These are phyloP conservation scores for Dipodomys ordii DNA, from an alignment of 2,113 vertebrate species.

Conservation along the genomic window DNA sequence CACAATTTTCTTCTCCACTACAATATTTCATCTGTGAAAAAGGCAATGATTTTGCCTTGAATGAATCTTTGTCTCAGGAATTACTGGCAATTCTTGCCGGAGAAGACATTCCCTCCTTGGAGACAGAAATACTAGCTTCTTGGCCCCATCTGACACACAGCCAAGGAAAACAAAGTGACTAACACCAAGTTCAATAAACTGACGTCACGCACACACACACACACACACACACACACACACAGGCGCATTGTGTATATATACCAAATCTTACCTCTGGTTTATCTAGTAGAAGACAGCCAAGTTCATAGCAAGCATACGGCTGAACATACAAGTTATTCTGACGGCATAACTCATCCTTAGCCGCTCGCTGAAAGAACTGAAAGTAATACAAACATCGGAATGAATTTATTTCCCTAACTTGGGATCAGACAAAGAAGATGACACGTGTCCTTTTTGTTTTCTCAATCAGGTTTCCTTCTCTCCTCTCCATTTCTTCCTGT, in stretches of 20 bases:
- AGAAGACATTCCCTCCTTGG: not conserved
- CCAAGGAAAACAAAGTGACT: not conserved
- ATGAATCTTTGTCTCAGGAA: not conserved
- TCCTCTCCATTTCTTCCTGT: not conserved
- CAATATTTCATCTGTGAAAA: not conserved
- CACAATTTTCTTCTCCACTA: not conserved
- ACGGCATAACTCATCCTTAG: slow-evolving; percentile 92
- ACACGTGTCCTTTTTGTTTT: not conserved
- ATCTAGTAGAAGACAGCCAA: slow-evolving; percentile 95
- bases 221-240: too few relatives aligned
- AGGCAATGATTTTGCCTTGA: not conserved
- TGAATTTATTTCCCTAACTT: not conserved
- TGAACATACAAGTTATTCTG: slow-evolving; percentile 94
- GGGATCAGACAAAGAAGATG: not conserved
- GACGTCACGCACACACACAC: too few relatives aligned
- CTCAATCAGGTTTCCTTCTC: not conserved
- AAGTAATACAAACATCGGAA: slow-evolving; percentile 32
- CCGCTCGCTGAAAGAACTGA: slow-evolving; percentile 95
- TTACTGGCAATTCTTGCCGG: not conserved
- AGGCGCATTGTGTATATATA: too few relatives aligned
- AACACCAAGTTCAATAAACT: not conserved
- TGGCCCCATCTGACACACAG: not conserved
- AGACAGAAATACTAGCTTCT: not conserved
- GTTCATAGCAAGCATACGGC: slow-evolving; percentile 97
- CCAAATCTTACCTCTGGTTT: slow-evolving; percentile 92